Base-by-base conservation (phyloP, 2,113 vertebrate species). In the Seriola aureovittata region DNA sequence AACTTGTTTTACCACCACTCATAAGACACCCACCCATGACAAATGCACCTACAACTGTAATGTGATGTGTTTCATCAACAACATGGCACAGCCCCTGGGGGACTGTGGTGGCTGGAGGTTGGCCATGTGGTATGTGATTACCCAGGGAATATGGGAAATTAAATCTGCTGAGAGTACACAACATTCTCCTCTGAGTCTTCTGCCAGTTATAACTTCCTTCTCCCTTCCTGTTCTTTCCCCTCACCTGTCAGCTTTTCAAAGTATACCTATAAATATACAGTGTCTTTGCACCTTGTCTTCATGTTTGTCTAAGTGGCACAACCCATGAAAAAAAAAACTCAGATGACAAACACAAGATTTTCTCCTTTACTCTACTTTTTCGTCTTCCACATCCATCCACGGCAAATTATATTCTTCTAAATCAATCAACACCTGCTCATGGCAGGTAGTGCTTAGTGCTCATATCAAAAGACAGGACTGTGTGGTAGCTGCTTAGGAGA, bases 381-480 rank as follows among this genome's bases (percentile, higher is more conserved):
- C 55, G 34, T 25, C 64, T 74, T 72, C 25, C 63, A 69, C 79
- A 82, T 80, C 91, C 77, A 90, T 74, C 73, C 59, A 75, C 75
- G 48, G 78, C 66, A 87, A 92, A 91, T 89, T 67, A 70, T 55
- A 81, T 44, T 87, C 70, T 79, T 86, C 79, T 73, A 85, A 90
- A 90, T 93, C 89, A 91, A 88, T 91, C 91, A 88, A 81, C 87
- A 89, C 84, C 81, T 89, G 78, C 73, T 87, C 54, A 23, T 80
- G 80, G 72, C 72, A 82, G 73, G 54, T 29, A 29, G 29, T 29
- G 29, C 69, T 60, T n/a, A 13, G 40, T 29, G 77, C 66, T 87
- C 50, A 11, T 76, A 82, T 86, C 73, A 88, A 93, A 88, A 86
- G 67, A 58, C 11, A 74, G 67, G 40, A 71, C 44, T 52, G 38